Base-by-base conservation (phyloP, 2,888 invertebrate species). In the Lasioglossum vierecki region DNA sequence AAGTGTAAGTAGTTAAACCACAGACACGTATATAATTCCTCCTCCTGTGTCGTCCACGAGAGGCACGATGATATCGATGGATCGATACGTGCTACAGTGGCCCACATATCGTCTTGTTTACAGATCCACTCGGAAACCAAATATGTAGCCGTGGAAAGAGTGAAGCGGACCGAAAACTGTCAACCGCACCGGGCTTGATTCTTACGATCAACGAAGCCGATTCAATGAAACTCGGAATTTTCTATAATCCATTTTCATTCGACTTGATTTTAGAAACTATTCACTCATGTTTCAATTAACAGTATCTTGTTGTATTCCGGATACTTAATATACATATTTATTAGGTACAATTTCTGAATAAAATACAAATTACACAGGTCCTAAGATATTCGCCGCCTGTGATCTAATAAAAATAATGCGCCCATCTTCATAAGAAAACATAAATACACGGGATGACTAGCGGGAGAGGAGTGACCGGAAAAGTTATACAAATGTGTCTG, bases 1-100 rank as follows among this genome's bases (percentile, higher is more conserved):
- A 82, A 90, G 90, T 91, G 88, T 91, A 92, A 92, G 91, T 91
- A 89, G 91, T 88, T 91, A 91, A 91, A 87, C 92, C 91, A 87
- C 91, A 89, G 88, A 87, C 88, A 88, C 88, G 88, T 88, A 89
- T 83, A 85, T 87, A 89, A 90, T 89, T 89, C 82, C 83, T 81
- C 72, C 76, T 46, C 60, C 76, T 46, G 66, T 72, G 82, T 66
- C 75, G 73, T 39, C 72, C 75, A 49, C 84, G 84, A 66, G 83
- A 57, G 72, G 49, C 79, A 80, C n/a, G 73, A 76, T 41, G 76
- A 80, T 90, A 89, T 89, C 89, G 87, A 89, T 89, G 75, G 76
- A 83, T 90, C 85, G 83, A 88, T 84, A 83, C 41, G 15, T 3
- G 26, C 72, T 35, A 30, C 68, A 9, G 6, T 74, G 39, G 44